Evolutionary conservation across 2,113 vertebrate genomes (phyloP).

Genomic region (Saguinus imperator): DNA sequence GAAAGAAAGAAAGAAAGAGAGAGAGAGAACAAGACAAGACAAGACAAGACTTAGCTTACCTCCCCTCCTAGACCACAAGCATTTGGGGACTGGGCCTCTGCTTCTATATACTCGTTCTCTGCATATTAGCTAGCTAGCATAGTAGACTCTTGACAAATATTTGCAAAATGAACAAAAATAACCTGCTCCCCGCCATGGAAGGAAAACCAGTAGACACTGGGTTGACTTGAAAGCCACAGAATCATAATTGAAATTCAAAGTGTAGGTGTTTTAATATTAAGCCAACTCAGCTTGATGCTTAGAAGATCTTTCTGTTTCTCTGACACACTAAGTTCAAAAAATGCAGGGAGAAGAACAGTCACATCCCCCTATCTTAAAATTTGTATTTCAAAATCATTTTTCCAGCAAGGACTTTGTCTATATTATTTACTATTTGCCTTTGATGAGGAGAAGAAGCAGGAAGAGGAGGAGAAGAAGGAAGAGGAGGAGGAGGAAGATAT

Average conservation of each 20-base stretch:
- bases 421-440: background rate
- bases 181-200: slow-evolving; percentile 8
- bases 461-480: background rate
- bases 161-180: slow-evolving; percentile 68
- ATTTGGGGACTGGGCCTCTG: background rate
- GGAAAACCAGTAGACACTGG: slow-evolving; percentile 59
- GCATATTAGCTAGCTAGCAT: background rate
- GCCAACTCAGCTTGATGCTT: slow-evolving; percentile 14
- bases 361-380: background rate
- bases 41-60: background rate
- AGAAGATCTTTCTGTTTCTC: background rate
- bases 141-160: slow-evolving; percentile 59
- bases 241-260: slow-evolving; percentile 39
- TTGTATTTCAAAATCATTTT: background rate
- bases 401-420: background rate
- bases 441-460: background rate
- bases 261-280: slow-evolving; percentile 17
- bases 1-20: no score
- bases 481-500: background rate
- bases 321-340: background rate
- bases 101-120: background rate
- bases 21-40: no score
- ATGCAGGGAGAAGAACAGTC: background rate
- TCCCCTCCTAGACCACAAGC: background rate
- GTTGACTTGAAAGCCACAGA: slow-evolving; percentile 57